These are phyloP conservation scores for Physocephala rufipes DNA, from an alignment of 2,888 invertebrate genomes.

Conservation along the genomic window DNA sequence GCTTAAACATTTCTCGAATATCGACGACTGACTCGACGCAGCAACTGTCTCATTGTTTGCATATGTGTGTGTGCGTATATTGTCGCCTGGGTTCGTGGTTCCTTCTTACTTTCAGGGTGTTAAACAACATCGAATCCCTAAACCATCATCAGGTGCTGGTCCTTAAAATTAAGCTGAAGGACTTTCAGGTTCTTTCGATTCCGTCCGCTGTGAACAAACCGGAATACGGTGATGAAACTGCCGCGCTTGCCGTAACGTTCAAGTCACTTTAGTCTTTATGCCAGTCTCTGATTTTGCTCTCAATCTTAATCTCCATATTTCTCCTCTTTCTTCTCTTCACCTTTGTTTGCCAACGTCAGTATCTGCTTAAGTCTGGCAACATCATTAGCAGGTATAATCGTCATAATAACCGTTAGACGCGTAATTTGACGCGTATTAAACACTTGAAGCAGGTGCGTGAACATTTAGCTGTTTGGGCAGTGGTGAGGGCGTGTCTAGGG, in stretches of 20 bases:
- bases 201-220: not conserved
- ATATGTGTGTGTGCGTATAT: constrained; percentile 35
- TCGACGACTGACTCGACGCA: constrained; percentile 6
- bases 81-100: not conserved
- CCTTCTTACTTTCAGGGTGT: not conserved
- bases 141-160: constrained; percentile 44
- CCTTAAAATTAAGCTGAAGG: not conserved
- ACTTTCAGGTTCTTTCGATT: not conserved
- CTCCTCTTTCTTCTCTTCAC: not conserved
- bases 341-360: constrained; percentile 12
- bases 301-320: not conserved
- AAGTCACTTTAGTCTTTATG: not conserved
- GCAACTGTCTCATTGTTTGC: constrained; percentile 26
- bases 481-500: no score
- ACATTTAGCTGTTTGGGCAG: not conserved
- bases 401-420: constrained; percentile 32
- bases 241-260: not conserved
- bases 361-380: constrained; percentile 31
- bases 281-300: not conserved
- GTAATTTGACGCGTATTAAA: constrained; percentile 28
- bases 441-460: constrained; percentile 21
- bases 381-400: no score
- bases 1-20: constrained; percentile 14
- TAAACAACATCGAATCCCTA: constrained; percentile 42
- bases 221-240: not conserved